These are phyloP conservation scores for Eleginops maclovinus DNA, from an alignment of 2,113 vertebrate species.

Conservation along the genomic window DNA sequence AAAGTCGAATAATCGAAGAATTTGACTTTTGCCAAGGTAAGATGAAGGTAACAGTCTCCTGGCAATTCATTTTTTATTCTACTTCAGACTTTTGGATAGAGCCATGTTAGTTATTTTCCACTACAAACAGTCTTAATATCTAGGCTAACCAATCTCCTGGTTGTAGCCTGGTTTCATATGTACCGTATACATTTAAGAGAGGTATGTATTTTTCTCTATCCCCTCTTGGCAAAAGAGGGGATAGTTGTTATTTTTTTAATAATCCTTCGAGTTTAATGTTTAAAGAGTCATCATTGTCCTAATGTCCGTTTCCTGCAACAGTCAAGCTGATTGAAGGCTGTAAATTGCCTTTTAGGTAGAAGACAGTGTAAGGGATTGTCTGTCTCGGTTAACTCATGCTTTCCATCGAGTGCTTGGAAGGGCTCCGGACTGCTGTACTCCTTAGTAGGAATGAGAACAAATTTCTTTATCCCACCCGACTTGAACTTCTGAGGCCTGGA, in stretches of 20 bases:
- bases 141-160: background rate
- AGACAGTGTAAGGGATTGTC: constrained; percentile 18
- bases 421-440: constrained; percentile 29
- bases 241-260: background rate
- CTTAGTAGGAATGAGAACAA: constrained; percentile 15
- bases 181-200: background rate
- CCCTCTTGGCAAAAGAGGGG: background rate
- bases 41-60: no score
- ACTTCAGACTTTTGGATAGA: background rate
- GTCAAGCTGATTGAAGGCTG: constrained; percentile 42
- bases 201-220: background rate
- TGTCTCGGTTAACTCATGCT: constrained; percentile 36
- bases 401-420: constrained; percentile 39
- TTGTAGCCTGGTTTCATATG: background rate
- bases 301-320: background rate
- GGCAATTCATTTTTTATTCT: no score
- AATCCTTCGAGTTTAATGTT: background rate
- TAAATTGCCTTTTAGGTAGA: constrained; percentile 25
- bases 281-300: background rate
- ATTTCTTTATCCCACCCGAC: constrained; percentile 6
- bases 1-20: no score
- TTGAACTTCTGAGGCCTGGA: constrained; percentile 7
- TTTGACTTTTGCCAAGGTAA: background rate
- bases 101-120: background rate
- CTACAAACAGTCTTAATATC: background rate